These are phyloP conservation scores for Notospermus geniculatus DNA, from an alignment of 1,140 invertebrate genomes.

Conservation along the genomic window DNA sequence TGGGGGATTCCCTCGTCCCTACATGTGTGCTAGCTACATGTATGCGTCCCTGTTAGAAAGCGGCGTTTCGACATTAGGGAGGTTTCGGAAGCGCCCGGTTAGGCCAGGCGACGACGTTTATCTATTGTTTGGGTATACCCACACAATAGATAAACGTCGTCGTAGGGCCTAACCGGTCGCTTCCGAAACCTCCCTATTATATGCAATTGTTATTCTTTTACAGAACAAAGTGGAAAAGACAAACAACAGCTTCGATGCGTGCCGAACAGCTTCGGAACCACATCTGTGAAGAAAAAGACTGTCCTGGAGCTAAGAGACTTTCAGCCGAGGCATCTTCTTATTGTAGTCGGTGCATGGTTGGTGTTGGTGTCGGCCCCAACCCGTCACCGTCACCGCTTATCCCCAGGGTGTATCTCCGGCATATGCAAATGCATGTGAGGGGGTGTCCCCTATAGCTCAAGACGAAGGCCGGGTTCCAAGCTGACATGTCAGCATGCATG, in stretches of 20 bases:
- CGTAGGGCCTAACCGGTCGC: too few relatives aligned
- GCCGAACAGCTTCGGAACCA: conserved; percentile 24
- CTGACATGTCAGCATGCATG: too few relatives aligned
- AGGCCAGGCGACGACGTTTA: too few relatives aligned
- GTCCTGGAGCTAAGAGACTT: conserved; percentile 15
- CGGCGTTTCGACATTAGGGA: not conserved
- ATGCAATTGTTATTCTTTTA: too few relatives aligned
- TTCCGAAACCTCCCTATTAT: too few relatives aligned
- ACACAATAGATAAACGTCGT: too few relatives aligned
- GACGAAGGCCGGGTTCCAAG: too few relatives aligned
- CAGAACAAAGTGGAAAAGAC: conserved; percentile 93
- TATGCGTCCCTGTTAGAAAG: not conserved
- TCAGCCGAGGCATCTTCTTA: conserved; percentile 5
- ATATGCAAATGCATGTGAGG: conserved; percentile 6
- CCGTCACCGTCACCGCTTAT: not conserved
- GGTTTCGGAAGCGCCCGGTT: too few relatives aligned
- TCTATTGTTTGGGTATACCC: too few relatives aligned
- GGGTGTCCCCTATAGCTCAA: conserved; percentile 5
- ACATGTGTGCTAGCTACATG: not conserved
- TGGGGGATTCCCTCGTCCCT: too few relatives aligned
- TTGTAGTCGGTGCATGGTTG: conserved; percentile 12
- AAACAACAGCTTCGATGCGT: conserved; percentile 58
- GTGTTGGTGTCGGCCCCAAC: too few relatives aligned
- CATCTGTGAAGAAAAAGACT: conserved; percentile 21
- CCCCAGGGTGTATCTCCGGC: not conserved